Conservation (phyloP, 2,113 vertebrate species). For the Cervus canadensis region DNA sequence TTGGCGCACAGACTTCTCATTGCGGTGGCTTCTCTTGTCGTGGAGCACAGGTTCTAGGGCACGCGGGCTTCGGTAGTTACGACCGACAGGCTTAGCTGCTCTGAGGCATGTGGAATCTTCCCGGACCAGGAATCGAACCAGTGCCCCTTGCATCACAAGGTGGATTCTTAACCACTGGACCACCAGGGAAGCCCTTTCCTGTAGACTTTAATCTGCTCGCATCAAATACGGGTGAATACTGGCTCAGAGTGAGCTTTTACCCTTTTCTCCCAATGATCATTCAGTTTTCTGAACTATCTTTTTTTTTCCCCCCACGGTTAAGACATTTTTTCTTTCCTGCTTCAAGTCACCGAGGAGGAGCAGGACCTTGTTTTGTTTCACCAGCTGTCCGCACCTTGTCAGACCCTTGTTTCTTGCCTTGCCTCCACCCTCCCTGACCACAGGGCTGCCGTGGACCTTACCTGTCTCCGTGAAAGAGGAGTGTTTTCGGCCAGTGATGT, state of each 20-base stretch:
- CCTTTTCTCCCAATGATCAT: background rate
- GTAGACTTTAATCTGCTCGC: background rate
- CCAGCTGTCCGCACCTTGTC: background rate
- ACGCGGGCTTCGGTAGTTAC: accelerated
- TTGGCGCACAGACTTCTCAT: background rate
- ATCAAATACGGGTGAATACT: background rate
- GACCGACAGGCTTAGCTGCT: background rate
- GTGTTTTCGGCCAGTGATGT: background rate
- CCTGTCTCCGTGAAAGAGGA: background rate
- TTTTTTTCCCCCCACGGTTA: background rate
- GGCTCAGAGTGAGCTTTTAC: background rate
- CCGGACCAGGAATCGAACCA: background rate
- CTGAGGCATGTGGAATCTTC: background rate
- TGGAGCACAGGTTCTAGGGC: background rate
- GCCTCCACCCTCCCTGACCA: background rate
- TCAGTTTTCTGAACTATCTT: background rate
- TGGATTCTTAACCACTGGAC: background rate
- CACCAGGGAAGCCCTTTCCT: background rate
- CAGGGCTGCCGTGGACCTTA: background rate
- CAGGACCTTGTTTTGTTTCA: background rate
- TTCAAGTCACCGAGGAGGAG: background rate
- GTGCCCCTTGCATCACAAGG: background rate
- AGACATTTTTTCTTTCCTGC: background rate
- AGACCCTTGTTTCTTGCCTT: background rate
- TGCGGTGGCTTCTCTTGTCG: background rate